Conservation (phyloP, 2,888 invertebrate genomes). For the Diadegma fenestrale region DNA sequence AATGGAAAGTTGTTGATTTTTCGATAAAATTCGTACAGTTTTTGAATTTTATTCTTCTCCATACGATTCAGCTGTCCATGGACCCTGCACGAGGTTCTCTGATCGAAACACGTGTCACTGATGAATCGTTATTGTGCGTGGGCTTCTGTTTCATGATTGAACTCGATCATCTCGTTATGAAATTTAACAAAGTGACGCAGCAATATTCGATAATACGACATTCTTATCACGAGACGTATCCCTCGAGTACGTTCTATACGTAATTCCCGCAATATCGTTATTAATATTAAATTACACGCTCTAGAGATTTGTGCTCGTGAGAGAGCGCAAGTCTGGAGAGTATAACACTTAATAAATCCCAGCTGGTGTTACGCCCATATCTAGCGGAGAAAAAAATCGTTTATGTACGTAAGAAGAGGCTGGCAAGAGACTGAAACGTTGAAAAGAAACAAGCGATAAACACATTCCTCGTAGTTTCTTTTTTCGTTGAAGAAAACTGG, state of each 20-base stretch:
- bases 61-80: neutral
- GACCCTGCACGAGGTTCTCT: neutral
- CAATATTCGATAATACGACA: constrained; percentile 48
- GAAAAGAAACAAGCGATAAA: constrained; percentile 9
- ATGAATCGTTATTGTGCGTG: neutral
- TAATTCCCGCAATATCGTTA: constrained; percentile 13
- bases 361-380: constrained; percentile 55
- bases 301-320: constrained; percentile 30
- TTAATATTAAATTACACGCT: constrained; percentile 36
- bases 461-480: constrained; percentile 15
- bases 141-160: constrained; percentile 20
- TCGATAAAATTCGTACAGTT: neutral
- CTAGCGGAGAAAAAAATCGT: neutral
- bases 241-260: constrained; percentile 2
- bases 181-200: constrained; percentile 39
- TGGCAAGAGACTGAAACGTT: neutral
- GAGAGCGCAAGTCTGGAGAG: constrained; percentile 45
- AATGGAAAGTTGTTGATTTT: neutral
- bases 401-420: neutral
- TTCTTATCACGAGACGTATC: constrained; percentile 53
- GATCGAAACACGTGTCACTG: neutral
- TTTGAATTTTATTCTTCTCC: neutral
- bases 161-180: constrained; percentile 8
- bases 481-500: neutral
- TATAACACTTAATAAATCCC: constrained; percentile 58